Base-by-base conservation (phyloP, 2,888 invertebrate genomes). In the Rhaphigaster nebulosa region DNA sequence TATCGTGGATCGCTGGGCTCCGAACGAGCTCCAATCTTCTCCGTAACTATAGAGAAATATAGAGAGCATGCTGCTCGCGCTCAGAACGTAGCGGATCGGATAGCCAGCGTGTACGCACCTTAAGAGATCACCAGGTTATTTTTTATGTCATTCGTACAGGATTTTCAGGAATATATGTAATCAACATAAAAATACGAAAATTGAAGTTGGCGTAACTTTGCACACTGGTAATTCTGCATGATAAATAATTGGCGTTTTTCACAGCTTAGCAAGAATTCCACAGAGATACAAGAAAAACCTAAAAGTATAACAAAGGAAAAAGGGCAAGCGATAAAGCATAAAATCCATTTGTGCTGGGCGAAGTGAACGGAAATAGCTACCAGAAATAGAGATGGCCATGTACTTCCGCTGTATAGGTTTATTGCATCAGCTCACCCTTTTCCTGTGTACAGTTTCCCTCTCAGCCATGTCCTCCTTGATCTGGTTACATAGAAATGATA, bases 381-480 rank as follows among this genome's bases (percentile, higher is more conserved):
- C 45, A 84, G 84, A 84, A 84, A 84, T 84, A 84, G 45, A 84
- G 84, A 50, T 45, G 45, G 84, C 70, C 70, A 76, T 76, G 84
- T 84, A 84, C 84, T 84, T 84, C 84, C 84, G 41, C 45, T 15
- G 12, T 41, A 18, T 84, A 50, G 45, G 20, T 13, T 84, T 84
- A 84, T 84, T 84, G 84, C 45, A 84, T 84, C 84, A 84, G 84
- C 41, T 84, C 45, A n/a, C 84, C 84, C 84, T 84, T n/a, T 84
- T 84, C 84, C 84, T 84, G 45, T 76, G 41, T 34, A 80, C 80
- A 80, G 80, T 26, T 41, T 80, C 84, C 84, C 45, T 50, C 45
- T 45, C 45, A 45, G 84, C 84, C 84, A 45, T 50, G 84, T 84
- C 84, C 84, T n/a, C 41, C 45, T 84, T 84, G 41, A 84, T 84